Evolutionary conservation across 2,888 invertebrate genomes (phyloP), one percentile per base, ranked within the genome.

Genomic region (Hyposoter dolosus): DNA sequence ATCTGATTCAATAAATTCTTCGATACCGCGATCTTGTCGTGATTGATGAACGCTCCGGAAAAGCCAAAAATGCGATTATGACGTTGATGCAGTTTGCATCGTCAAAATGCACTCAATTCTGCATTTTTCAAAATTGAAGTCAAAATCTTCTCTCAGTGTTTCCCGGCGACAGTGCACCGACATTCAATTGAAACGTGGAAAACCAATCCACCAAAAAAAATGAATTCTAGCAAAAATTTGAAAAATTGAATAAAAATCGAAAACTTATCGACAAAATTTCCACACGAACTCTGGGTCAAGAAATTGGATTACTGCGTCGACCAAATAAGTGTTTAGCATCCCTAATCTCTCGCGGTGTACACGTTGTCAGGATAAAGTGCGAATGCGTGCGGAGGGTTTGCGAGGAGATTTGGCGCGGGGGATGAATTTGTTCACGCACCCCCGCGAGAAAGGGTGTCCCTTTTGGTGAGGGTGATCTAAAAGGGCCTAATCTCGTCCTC

Each of bases 401-500:
- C 28, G 60, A 60, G 60, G 28, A 60, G 60, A 60, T 60, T 60
- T 28, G 56, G 56, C 10, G 28, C 15, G 60, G 15, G 60, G 60
- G 15, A 23, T 60, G 6, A 60, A 60, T 60, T 60, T 60, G 47
- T 69, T 47, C 6, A 17, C 69, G 47, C 47, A 28, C 10, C 28
- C 43, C 45, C 17, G 19, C 50, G 19, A 40, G 28, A 28, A 60
- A 60, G 60, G 60, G 28, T 35, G 32, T 47, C 47, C 28, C 60
- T 35, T 72, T n/a, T 5, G 28, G 45, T 7, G 40, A 45, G 69
- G 40, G 69, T 43, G 69, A 69, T 23, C 69, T 28, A 45, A 69
- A 40, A 69, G 69, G 69, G 23, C 69, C 45, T 69, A 45, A 69
- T 69, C 45, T 69, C 35, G 19, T 15, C 69, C 69, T 69, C 40